A percentile compares a stretch with the other conserved stretches of the same genome.
These are phyloP conservation scores for Pycnonotus jocosus DNA, from an alignment of 2,113 vertebrate species.

Conservation along the genomic window DNA sequence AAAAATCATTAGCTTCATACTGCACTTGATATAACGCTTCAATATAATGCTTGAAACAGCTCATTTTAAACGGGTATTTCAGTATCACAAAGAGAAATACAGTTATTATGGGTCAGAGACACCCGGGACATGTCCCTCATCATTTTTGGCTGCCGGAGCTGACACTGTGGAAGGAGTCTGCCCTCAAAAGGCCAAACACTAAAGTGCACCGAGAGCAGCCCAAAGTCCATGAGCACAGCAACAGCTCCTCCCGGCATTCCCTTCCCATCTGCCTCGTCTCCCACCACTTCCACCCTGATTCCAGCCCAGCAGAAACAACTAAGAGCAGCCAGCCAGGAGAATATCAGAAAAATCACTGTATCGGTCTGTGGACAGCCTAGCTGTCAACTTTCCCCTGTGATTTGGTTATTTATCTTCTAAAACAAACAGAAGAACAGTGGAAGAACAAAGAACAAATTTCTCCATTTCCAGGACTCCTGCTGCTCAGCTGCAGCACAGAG, in stretches of 20 bases:
- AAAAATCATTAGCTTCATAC: background rate
- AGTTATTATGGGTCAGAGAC: background rate
- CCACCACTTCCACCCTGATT: background rate
- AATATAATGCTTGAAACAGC: background rate
- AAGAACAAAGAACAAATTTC: background rate
- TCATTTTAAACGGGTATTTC: background rate
- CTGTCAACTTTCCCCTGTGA: accelerated
- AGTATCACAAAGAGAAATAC: background rate
- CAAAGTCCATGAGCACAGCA: accelerated
- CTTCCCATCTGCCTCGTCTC: background rate
- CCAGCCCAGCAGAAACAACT: background rate
- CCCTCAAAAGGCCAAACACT: slow-evolving; percentile 39
- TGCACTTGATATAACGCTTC: background rate
- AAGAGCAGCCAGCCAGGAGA: background rate
- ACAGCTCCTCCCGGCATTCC: background rate
- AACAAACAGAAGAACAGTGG: background rate
- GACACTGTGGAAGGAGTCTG: background rate
- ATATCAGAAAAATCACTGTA: background rate
- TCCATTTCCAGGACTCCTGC: background rate
- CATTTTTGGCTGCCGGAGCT: background rate
- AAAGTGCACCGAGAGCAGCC: background rate
- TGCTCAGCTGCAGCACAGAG: background rate
- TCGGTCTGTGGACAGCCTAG: background rate
- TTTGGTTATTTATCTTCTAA: background rate
- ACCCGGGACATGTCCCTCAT: background rate